Evolutionary conservation across 2,113 vertebrate species (phyloP), one percentile per base, ranked within the genome.

Genomic region (Epinephelus moara): DNA sequence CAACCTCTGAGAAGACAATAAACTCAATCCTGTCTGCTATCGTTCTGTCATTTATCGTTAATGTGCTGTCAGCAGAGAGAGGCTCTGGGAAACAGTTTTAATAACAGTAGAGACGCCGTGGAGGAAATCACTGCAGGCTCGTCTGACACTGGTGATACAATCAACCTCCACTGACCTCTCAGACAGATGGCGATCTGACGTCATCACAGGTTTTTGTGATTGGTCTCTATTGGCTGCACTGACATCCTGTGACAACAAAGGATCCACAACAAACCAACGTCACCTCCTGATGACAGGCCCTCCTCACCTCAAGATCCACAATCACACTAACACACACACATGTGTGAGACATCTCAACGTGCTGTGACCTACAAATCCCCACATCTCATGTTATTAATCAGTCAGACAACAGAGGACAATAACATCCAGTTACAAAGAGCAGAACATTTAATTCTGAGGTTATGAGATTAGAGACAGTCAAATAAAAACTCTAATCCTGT

Each of bases 81-180:
- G 33, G 33, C 33, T 37, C 33, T 37, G 33, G 8, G 45, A 73
- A 81, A 73, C 25, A 21, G 45, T 74, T 74, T 17, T 15, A 68
- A 60, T n/a, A 30, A 53, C 49, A 37, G 33, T 37, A 49, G n/a
- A 61, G 55, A 42, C n/a, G 7, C 42, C 6, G 55, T n/a, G 62
- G 42, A 42, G 72, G 40, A 64, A 70, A 62, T 49, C 62, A 27
- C 57, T 37, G 72, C 37, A 70, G 57, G 47, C 56, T 55, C 1
- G 14, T 75, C 63, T 57, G 25, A 73, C 61, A 27, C 64, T 10
- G n/a, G 4, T 49, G 63, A 67, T 2, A 6, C 40, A 40, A 37
- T 40, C 21, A 7, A 23, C 60, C 40, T 3, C 72, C 61, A 67
- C 12, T n/a, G 73, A 40, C 60, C 70, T 55, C 7, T 45, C 21